Percentiles rank a stretch among this genome's conserved stretches.
Conservation (phyloP, 2,888 invertebrate species). For the Mystacides longicornis region DNA sequence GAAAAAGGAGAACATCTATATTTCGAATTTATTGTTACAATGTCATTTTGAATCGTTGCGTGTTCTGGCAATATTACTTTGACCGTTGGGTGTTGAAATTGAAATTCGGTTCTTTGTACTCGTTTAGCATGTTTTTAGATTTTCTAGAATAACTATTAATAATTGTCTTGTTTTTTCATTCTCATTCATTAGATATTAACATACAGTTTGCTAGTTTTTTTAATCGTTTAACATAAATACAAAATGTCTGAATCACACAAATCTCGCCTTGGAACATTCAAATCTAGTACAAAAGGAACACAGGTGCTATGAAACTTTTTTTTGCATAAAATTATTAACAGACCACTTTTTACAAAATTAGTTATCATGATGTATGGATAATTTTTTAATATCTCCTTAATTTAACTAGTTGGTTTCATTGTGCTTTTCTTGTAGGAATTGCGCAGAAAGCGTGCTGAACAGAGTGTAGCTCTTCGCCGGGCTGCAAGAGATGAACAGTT, state of each 20-base stretch:
- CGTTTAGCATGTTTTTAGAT: too few species aligned
- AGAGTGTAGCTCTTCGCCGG: constrained; percentile 86
- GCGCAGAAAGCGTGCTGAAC: constrained; percentile 80
- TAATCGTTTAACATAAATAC: neutral
- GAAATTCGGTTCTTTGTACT: neutral
- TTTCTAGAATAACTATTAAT: too few species aligned
- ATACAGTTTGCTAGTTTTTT: neutral
- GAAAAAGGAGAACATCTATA: too few species aligned
- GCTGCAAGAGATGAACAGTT: constrained; percentile 91
- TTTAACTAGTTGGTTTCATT: neutral
- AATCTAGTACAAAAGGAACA: constrained; percentile 60
- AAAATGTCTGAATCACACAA: constrained; percentile 55
- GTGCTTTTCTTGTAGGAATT: constrained; percentile 57
- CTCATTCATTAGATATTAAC: neutral
- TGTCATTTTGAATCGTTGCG: neutral
- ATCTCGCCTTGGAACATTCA: constrained; percentile 63
- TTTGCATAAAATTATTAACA: too few species aligned
- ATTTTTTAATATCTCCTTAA: neutral
- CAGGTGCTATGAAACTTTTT: too few species aligned
- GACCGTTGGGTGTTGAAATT: neutral
- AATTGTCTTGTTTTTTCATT: neutral
- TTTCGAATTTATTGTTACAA: constrained; percentile 5
- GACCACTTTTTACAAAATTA: too few species aligned
- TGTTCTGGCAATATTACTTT: constrained; percentile 1
- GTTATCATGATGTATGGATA: too few species aligned